Evolutionary conservation across 2,113 vertebrate genomes (phyloP).

Genomic region (Apteryx mantelli): DNA sequence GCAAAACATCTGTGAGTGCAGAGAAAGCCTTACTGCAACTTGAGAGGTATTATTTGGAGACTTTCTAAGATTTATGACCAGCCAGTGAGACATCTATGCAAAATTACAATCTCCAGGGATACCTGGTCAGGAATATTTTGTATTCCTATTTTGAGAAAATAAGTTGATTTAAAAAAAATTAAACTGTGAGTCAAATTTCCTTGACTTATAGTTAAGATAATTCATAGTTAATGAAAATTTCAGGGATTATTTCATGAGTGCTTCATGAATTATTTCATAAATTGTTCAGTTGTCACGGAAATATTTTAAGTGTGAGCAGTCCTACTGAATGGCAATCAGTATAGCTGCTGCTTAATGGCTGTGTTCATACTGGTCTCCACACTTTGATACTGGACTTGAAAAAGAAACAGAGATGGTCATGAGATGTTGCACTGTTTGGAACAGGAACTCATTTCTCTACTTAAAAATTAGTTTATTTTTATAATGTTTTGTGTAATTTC

Average conservation of each 20-base stretch:
- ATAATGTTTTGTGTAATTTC: background rate
- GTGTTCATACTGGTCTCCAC: background rate
- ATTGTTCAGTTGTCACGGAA: background rate
- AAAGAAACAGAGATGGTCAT: background rate
- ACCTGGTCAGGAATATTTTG: background rate
- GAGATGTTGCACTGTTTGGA: background rate
- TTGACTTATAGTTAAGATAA: background rate
- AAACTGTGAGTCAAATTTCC: background rate
- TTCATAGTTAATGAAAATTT: background rate
- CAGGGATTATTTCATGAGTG: background rate
- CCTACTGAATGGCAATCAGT: background rate
- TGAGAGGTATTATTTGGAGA: background rate
- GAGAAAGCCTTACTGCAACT: background rate
- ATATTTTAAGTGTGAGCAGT: background rate
- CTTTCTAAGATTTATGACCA: background rate
- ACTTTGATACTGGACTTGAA: background rate
- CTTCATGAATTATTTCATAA: background rate
- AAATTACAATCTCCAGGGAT: background rate
- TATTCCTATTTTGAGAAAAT: background rate
- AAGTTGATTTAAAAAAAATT: background rate
- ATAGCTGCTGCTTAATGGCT: background rate
- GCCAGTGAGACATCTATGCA: background rate
- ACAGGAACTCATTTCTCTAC: background rate
- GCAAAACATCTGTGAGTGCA: background rate
- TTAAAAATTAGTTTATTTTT: background rate